phyloP scores from a whole-genome alignment of 2,797 vertebrate genomes.

The Kryptopterus vitreolus region DNA sequence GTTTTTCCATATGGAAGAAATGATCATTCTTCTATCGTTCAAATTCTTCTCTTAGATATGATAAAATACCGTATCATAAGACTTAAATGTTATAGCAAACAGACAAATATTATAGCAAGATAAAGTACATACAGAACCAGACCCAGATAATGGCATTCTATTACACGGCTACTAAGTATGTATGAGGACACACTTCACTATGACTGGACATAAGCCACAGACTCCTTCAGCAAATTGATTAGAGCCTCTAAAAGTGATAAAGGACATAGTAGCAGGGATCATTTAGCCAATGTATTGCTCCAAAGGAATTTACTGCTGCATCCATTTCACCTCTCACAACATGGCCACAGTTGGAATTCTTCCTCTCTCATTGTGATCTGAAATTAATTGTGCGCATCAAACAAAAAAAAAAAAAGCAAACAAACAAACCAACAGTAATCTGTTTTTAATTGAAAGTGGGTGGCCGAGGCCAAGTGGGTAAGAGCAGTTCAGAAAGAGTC shows the following conservation, averaged over 20 bases:
- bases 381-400: slow-evolving; percentile 51
- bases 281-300: slow-evolving; percentile 33
- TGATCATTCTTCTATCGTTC: neutral
- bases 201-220: slow-evolving; percentile 52
- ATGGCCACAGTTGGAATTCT: slow-evolving; percentile 22
- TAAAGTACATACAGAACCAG: neutral
- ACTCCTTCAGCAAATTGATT: slow-evolving; percentile 64
- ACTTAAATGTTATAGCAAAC: neutral
- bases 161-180: slow-evolving; percentile 5
- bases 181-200: slow-evolving; percentile 50
- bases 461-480: slow-evolving; percentile 34
- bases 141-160: neutral
- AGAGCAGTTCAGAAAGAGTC: slow-evolving; percentile 29
- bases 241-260: slow-evolving; percentile 55
- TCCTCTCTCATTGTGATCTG: slow-evolving; percentile 27
- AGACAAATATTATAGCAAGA: no score
- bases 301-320: slow-evolving; percentile 36
- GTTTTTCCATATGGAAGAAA: neutral
- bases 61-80: neutral
- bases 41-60: neutral
- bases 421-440: slow-evolving; percentile 48
- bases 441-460: slow-evolving; percentile 50
- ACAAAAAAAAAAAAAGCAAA: no score
- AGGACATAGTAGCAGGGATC: slow-evolving; percentile 42
- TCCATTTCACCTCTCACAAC: slow-evolving; percentile 35